Evolutionary conservation across 2,113 vertebrate genomes (phyloP).

Genomic region (Calypte anna): DNA sequence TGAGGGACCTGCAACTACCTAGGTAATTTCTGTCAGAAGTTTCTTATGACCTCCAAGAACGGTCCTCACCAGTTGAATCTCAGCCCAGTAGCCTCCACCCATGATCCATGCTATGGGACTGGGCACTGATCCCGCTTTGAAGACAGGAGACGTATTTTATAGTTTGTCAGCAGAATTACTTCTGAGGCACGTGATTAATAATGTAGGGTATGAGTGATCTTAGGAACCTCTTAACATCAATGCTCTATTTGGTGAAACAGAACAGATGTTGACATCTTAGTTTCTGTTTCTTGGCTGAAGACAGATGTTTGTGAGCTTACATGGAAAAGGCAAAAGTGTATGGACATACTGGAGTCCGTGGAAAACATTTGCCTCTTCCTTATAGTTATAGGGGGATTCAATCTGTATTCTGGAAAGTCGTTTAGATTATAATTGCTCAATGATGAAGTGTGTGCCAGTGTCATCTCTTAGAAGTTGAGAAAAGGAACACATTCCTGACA

Average conservation of each 20-base stretch:
- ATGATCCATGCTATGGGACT: not conserved
- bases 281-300: slow-evolving; percentile 47
- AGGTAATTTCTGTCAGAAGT: not conserved
- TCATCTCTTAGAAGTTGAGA: not conserved
- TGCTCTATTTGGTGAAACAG: not conserved
- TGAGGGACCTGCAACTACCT: not conserved
- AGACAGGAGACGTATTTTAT: not conserved
- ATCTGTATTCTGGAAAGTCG: not conserved
- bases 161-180: slow-evolving; percentile 42
- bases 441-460: not conserved
- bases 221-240: slow-evolving; percentile 24
- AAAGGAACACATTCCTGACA: not conserved
- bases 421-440: not conserved
- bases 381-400: not conserved
- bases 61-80: not conserved
- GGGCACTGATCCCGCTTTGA: not conserved
- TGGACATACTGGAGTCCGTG: not conserved
- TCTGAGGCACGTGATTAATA: slow-evolving; percentile 47
- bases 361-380: not conserved
- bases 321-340: not conserved
- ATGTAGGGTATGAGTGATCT: slow-evolving; percentile 41
- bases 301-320: slow-evolving; percentile 52
- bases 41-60: not conserved
- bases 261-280: slow-evolving; percentile 45
- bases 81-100: not conserved